Evolutionary conservation across 1,140 invertebrate species (phyloP).

Genomic region (Neodiprion pinetum): DNA sequence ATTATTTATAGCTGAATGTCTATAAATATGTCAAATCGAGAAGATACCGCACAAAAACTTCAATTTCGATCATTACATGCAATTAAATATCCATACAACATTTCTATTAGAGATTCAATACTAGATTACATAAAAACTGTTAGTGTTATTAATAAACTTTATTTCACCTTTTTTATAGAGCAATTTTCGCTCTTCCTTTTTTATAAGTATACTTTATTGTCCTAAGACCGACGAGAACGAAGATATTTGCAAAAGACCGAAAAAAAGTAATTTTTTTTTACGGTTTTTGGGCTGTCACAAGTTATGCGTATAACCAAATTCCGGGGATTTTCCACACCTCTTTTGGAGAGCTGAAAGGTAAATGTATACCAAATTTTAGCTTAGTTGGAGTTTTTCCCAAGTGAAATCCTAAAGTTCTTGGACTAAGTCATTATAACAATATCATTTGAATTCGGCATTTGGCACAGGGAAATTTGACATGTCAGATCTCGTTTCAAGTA

Average conservation of each 20-base stretch:
- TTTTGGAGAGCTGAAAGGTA: conserved; percentile 1
- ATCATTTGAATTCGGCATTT: too few species aligned
- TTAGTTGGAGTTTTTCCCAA: neutral
- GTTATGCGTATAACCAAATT: neutral
- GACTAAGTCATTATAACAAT: too few species aligned
- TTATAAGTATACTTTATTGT: neutral
- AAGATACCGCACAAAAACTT: neutral
- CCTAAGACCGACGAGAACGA: neutral
- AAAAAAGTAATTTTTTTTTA: neutral
- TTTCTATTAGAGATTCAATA: neutral
- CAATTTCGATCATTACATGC: neutral
- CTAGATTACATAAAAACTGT: neutral
- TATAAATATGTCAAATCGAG: neutral
- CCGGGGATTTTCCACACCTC: neutral
- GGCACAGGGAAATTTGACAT: too few species aligned
- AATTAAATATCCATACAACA: neutral
- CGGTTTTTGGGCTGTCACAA: neutral
- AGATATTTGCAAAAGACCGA: neutral
- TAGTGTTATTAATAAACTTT: neutral
- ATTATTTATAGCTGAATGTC: neutral
- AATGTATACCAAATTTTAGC: conserved; percentile 13
- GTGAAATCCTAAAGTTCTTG: neutral
- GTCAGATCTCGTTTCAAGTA: too few species aligned
- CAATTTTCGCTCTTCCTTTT: neutral
- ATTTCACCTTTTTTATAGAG: neutral